A percentile compares a stretch with the other conserved stretches of the same genome.
Conservation (phyloP, 2,888 invertebrate genomes). For the Diogma glabrata region DNA sequence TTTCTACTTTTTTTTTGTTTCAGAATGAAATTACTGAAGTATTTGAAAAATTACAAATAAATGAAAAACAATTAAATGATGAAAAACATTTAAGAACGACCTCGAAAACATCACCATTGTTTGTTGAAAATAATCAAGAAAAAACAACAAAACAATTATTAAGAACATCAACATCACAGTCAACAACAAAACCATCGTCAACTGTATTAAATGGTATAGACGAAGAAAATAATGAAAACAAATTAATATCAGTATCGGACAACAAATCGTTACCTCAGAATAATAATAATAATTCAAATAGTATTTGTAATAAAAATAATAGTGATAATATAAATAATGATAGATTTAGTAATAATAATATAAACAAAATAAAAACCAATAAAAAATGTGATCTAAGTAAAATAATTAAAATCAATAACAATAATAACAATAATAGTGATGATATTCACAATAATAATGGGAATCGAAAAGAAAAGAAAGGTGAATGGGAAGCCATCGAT, state of each 20-base stretch:
- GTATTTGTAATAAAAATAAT: slow-evolving; percentile 6
- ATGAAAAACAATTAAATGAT: slow-evolving; percentile 14
- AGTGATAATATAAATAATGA: background rate
- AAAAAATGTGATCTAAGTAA: too few species aligned
- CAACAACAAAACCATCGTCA: slow-evolving; percentile 12
- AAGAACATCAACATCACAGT: background rate
- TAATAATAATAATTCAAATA: slow-evolving; percentile 17
- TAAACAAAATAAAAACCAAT: background rate
- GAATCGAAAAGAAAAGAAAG: too few species aligned
- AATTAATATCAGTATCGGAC: slow-evolving; percentile 8
- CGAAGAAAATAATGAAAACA: slow-evolving; percentile 15
- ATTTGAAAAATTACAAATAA: slow-evolving; percentile 32
- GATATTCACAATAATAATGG: slow-evolving; percentile 10
- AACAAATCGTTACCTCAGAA: slow-evolving; percentile 15
- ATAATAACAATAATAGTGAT: slow-evolving; percentile 26
- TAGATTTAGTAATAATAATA: background rate
- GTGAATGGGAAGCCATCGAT: slow-evolving; percentile 12
- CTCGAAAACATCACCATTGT: too few species aligned
- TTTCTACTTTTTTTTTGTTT: background rate
- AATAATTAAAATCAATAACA: too few species aligned
- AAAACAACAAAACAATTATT: background rate
- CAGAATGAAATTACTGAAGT: slow-evolving; percentile 38
- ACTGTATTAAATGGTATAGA: slow-evolving; percentile 18
- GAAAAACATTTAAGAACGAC: slow-evolving; percentile 2
- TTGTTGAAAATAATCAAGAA: slow-evolving; percentile 3